Base-by-base conservation (phyloP, 2,888 invertebrate genomes). In the Cataglyphis livida region DNA sequence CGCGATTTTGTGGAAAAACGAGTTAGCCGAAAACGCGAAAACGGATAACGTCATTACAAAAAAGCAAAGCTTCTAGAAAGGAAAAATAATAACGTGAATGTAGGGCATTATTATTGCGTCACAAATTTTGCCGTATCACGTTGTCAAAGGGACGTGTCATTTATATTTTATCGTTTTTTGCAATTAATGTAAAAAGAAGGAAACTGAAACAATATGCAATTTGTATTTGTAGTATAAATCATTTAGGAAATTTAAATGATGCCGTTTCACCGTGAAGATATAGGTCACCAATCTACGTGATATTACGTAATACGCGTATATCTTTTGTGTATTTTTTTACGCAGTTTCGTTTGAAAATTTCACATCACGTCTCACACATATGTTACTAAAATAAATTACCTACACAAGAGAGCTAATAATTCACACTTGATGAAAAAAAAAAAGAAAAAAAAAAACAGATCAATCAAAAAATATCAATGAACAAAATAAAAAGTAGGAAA, bases 221-320 rank as follows among this genome's bases (percentile, higher is more conserved):
- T 66, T 61, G 59, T 59, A 59, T 79, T 68, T 44, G 70, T 25
- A 35, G 35, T 61, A 79, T 48, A 70, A 79, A 79, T 79, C 44
- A 68, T 57, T 68, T 57, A 21, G 44, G 12, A 28, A 51, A 81
- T 82, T 54, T 62, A 66, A 82, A 66, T 32, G 48, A 41, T 25
- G 35, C 51, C 25, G 15, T 59, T 82, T 82, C 7, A 41, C 12
- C 21, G 28, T 51, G 21, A 81, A 78, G 32, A 81, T 59, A 18
- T 54, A 61, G 78, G 64, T 79, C 70, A 70, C 21, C 57, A 32
- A 9, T 32, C 12, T 59, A 18, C 32, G 41, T 44, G 21, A 79
- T 59, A 59, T 62, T 25, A 7, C 41, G 57, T 64, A 15, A 78
- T 41, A 66, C 32, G 51, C 35, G 5, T 68, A 38, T 32, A 12